Conservation (phyloP, 2,797 vertebrate species). For the Perodicticus potto region DNA sequence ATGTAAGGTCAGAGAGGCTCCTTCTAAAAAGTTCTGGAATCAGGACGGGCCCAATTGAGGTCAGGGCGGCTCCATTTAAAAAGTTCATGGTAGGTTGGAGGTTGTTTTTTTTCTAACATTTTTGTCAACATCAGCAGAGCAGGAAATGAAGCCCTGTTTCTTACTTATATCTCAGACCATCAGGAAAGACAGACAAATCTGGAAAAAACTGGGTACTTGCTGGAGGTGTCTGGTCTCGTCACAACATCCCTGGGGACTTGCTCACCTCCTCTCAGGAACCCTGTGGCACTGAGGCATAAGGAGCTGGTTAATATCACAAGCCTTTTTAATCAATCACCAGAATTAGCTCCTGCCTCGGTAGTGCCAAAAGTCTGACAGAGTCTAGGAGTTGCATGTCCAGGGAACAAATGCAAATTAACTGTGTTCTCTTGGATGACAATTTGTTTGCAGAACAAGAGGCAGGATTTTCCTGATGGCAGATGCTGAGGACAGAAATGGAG, state of each 20-base stretch:
- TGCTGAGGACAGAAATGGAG: not conserved
- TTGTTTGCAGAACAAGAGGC: not conserved
- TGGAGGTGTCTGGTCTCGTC: not conserved
- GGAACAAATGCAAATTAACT: not conserved
- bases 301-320: not conserved
- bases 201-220: conserved; percentile 10
- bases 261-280: not conserved
- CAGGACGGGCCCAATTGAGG: not conserved
- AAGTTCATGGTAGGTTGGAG: conserved; percentile 42
- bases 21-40: conserved; percentile 52
- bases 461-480: not conserved
- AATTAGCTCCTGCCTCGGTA: not conserved
- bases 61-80: conserved; percentile 14
- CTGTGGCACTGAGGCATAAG: not conserved
- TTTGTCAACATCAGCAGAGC: conserved; percentile 74
- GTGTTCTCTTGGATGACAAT: not conserved
- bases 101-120: conserved; percentile 56
- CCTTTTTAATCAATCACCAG: not conserved
- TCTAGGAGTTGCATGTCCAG: not conserved
- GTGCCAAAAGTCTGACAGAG: not conserved
- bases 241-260: not conserved
- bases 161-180: conserved; percentile 62
- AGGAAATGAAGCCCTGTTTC: conserved; percentile 64
- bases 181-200: conserved; percentile 51
- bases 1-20: not conserved